A percentile compares a stretch with the other conserved stretches of the same genome.
Evolutionary conservation across 2,797 vertebrate genomes (phyloP).

Genomic region (Rachycentron canadum): DNA sequence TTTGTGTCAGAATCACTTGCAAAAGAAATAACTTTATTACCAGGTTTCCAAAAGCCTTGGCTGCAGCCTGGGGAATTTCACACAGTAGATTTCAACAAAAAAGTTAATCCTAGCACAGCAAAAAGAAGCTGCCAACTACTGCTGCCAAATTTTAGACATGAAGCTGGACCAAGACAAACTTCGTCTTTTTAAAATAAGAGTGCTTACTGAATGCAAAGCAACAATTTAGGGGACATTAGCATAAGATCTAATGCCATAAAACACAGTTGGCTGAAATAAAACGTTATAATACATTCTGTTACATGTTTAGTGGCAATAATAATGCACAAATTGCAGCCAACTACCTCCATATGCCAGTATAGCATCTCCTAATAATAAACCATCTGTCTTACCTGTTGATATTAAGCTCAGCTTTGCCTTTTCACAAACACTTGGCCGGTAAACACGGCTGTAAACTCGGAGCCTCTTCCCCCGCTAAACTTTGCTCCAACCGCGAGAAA

Average conservation of each 20-base stretch:
- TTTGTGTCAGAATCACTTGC: background rate
- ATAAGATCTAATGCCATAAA: background rate
- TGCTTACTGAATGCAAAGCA: background rate
- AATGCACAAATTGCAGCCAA: background rate
- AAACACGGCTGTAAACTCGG: background rate
- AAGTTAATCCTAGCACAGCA: background rate
- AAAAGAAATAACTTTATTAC: background rate
- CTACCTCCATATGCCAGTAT: background rate
- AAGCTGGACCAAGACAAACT: background rate
- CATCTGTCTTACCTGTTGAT: conserved; percentile 6
- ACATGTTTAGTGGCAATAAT: background rate
- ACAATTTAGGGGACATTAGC: background rate
- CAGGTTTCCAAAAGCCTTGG: background rate
- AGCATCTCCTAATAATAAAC: background rate
- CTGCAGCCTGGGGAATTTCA: background rate
- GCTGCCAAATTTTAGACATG: background rate
- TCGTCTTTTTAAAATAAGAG: background rate
- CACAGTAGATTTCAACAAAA: background rate
- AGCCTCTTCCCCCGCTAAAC: background rate
- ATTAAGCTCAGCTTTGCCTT: background rate
- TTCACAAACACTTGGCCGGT: background rate
- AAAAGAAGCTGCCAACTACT: background rate
- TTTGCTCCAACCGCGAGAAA: background rate
- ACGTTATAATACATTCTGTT: background rate
- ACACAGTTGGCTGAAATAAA: background rate